A percentile compares a stretch with the other conserved stretches of the same genome.
Conservation (phyloP, 2,797 vertebrate species). For the Tamandua tetradactyla region DNA sequence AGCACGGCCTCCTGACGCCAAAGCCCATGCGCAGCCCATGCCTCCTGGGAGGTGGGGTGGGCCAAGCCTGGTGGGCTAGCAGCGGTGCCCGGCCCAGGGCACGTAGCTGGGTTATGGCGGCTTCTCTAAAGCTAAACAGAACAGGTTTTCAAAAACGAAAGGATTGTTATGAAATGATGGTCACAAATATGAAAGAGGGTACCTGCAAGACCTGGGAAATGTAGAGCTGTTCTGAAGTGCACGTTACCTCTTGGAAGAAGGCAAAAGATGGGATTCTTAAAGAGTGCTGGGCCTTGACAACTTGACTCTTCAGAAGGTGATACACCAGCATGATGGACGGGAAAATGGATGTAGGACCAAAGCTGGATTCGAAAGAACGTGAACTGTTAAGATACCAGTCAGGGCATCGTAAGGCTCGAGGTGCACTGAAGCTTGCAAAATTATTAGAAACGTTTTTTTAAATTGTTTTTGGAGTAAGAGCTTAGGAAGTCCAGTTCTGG, state of each 20-base stretch:
- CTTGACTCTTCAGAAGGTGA: not conserved
- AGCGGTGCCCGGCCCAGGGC: no score
- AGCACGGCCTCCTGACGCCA: not conserved
- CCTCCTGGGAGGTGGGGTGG: not conserved
- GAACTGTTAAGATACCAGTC: not conserved
- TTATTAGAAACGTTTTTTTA: not conserved
- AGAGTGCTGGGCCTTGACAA: no score
- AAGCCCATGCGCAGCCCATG: rapidly evolving
- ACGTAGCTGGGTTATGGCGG: not conserved
- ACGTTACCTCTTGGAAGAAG: not conserved
- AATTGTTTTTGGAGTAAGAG: not conserved
- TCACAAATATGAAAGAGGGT: not conserved
- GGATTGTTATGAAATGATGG: not conserved
- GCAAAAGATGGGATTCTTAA: no score
- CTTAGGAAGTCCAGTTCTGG: no score
- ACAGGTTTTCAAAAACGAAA: not conserved
- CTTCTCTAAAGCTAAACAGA: not conserved
- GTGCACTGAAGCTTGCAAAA: not conserved
- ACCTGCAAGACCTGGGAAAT: not conserved
- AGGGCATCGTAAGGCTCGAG: not conserved
- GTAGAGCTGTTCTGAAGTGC: not conserved
- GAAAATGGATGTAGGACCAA: rapidly evolving
- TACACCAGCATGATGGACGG: no score
- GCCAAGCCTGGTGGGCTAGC: no score
- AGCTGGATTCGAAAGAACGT: not conserved